Evolutionary conservation across 2,888 invertebrate genomes (phyloP), one percentile per base, ranked within the genome.

Genomic region (Acanthoscelides obtectus): DNA sequence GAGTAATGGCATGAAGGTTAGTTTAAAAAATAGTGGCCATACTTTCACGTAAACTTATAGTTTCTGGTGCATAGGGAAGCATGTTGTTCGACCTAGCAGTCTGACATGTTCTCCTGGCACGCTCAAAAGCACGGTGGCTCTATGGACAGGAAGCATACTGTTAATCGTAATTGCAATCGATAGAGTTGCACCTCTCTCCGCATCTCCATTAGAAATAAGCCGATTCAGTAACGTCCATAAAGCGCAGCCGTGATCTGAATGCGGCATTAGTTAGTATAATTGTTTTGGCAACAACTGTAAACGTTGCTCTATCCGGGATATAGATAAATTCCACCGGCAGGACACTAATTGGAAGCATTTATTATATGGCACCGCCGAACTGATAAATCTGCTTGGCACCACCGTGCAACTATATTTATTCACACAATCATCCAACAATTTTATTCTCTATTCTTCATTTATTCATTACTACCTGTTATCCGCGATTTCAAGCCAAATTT

Each of bases 221-320:
- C 8, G 8, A 25, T 25, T 3, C 45, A 45, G 45, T 45, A n/a
- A n/a, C 70, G 22, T 22, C 70, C 67, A 71, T 74, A 73, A 76
- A 76, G 71, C 72, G 45, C 45, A 12, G 45, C 68, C 71, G 73
- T 72, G 74, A 75, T 75, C 70, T 74, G 73, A 66, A 73, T 72
- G 70, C 72, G 73, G 70, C 69, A 71, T 73, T 70, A 72, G 72
- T 74, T 74, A 72, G 71, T 77, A 75, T 81, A 81, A 81, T 82
- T 81, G 81, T 81, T 81, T 81, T 82, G 82, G 82, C 81, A 82
- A 82, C 81, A 81, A 81, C 79, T 81, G 81, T 81, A 81, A 80
- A 81, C 79, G 79, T 74, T 79, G 77, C 79, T 80, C 81, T 81
- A 81, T 81, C 80, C 80, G 80, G 80, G 80, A 79, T 78, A 77